These are phyloP conservation scores for Malacoctenus gilli DNA, from an alignment of 2,797 vertebrate genomes.

Conservation along the genomic window DNA sequence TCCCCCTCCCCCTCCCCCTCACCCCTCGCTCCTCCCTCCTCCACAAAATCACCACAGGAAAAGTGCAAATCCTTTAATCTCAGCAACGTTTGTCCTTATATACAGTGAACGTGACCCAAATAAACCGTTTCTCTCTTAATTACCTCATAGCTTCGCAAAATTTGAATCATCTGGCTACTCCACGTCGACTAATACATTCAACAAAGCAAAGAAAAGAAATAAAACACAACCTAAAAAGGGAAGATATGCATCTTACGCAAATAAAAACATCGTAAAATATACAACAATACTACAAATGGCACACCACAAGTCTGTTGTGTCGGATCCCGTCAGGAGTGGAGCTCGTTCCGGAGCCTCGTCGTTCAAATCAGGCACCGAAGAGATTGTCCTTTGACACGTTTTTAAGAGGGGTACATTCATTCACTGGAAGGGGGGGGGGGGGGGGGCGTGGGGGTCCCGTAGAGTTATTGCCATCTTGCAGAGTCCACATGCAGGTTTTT, in stretches of 20 bases:
- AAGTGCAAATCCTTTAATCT: conserved; percentile 88
- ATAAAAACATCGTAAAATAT: conserved; percentile 59
- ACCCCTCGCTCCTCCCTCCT: neutral
- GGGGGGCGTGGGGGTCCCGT: too few relatives aligned
- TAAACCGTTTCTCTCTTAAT: conserved; percentile 59
- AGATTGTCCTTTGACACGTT: conserved; percentile 74
- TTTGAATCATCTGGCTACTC: conserved; percentile 65
- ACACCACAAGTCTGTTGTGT: conserved; percentile 62
- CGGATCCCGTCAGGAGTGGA: conserved; percentile 54
- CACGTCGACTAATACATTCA: conserved; percentile 76
- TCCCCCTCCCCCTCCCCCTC: neutral
- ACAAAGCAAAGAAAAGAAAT: conserved; percentile 59
- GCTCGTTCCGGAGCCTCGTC: conserved; percentile 42
- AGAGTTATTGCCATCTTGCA: too few relatives aligned
- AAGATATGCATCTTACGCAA: conserved; percentile 37
- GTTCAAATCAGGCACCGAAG: conserved; percentile 68
- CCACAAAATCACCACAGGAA: conserved; percentile 31
- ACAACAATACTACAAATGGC: conserved; percentile 72
- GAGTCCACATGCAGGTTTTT: too few relatives aligned
- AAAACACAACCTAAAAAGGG: conserved; percentile 24
- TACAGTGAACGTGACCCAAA: conserved; percentile 82
- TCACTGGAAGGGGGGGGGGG: conserved; percentile 42
- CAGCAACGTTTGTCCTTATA: conserved; percentile 79
- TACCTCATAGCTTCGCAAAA: conserved; percentile 51
- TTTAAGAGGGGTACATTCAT: conserved; percentile 56